A percentile compares a stretch with the other conserved stretches of the same genome.
Evolutionary conservation across 2,888 invertebrate species (phyloP).

Genomic region (Ectobius pallidus): DNA sequence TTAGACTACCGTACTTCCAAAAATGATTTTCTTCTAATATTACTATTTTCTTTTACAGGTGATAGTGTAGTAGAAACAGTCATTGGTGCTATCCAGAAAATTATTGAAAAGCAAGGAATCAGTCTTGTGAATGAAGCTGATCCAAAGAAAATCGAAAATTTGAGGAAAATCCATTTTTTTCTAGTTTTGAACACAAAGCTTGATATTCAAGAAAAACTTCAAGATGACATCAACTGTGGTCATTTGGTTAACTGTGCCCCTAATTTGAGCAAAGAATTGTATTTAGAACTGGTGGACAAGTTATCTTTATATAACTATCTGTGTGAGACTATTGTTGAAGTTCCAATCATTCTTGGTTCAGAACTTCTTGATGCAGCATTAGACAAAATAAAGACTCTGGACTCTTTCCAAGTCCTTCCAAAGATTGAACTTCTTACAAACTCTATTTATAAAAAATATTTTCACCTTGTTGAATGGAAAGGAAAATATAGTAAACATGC

Average conservation of each 20-base stretch:
- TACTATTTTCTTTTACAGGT: too few relatives aligned
- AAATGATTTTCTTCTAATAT: too few relatives aligned
- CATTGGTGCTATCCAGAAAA: not conserved
- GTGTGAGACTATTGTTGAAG: conserved; percentile 34
- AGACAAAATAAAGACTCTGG: not conserved
- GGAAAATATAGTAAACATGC: not conserved
- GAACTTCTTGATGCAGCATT: conserved; percentile 32
- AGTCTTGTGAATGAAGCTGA: too few relatives aligned
- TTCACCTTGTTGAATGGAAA: not conserved
- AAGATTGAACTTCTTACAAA: not conserved
- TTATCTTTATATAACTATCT: conserved; percentile 31
- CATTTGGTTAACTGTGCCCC: conserved; percentile 35
- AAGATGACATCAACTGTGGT: conserved; percentile 33
- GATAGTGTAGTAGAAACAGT: not conserved
- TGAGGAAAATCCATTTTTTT: conserved; percentile 32
- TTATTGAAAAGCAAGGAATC: not conserved
- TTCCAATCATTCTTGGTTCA: conserved; percentile 27
- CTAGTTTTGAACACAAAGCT: conserved; percentile 34
- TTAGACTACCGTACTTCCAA: too few relatives aligned
- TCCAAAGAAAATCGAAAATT: too few relatives aligned
- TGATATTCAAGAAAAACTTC: not conserved
- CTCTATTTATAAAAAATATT: conserved; percentile 31
- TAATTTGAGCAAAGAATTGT: conserved; percentile 28
- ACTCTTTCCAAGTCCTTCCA: not conserved
- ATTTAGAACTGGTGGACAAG: conserved; percentile 26